Base-by-base conservation (phyloP, 2,797 vertebrate genomes). In the Buceros bicornis region DNA sequence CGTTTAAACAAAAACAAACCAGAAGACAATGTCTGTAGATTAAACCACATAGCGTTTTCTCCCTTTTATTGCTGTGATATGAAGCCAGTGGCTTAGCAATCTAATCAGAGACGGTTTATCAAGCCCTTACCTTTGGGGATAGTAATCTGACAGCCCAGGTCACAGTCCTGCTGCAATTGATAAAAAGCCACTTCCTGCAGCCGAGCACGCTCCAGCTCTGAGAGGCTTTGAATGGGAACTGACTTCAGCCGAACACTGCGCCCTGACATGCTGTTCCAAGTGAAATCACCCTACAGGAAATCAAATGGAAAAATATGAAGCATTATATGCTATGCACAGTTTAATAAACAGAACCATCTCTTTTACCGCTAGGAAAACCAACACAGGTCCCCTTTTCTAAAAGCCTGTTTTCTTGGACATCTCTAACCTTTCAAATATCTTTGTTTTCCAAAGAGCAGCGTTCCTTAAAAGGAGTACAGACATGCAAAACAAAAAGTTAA, bases 121-220 rank as follows among this genome's bases (percentile, higher is more conserved):
- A 53, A 82, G 70, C 16, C 61, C 97, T 96, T 99, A 99, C 99
- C 99, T 99, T 99, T 99, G 82, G 99, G 99, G 95, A 99, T 99
- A 97, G 99, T 98, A 98, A 99, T 99, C 98, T 99, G 99, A 98
- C 99, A 99, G 90, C 98, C 98, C 94, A 99, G 97, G 97, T 99
- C 98, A 67, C 98, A 98, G 98, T 99, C 99, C 98, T 98, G 99
- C 95, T 99, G 98, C 93, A 99, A 95, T 91, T 99, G 98, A 97
- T 98, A 98, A 97, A 99, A 99, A 95, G 99, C 99, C 94, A 99
- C 99, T 92, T 99, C 99, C 98, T 99, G 99, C 40, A 99, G 98
- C 35, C 98, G 98, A 84, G 98, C 98, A 65, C 99, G 98, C 97
- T 99, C 99, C 98, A 99, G 95, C 98, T 99, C 99, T 0, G 99